Conservation (phyloP, 2,113 vertebrate genomes). For the Lanius ludovicianus region DNA sequence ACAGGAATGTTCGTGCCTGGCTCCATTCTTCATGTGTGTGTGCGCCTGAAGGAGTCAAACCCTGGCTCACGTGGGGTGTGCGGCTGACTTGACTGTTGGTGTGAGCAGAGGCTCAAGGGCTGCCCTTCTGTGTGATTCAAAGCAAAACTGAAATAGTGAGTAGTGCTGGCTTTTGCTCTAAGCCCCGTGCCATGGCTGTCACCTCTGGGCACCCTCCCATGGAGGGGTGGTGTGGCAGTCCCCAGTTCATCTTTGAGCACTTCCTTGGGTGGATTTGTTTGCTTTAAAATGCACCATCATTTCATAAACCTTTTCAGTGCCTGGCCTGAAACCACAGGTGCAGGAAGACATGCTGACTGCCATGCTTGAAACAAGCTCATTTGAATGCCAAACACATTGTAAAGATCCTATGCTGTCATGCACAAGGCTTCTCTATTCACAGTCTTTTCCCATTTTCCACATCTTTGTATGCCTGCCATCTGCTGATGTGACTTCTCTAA, state of each 20-base stretch:
- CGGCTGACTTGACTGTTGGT: accelerated
- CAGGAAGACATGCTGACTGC: neutral
- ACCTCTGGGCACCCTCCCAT: neutral
- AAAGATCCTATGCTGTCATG: neutral
- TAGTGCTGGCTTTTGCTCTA: neutral
- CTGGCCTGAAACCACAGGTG: neutral
- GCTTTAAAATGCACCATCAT: neutral
- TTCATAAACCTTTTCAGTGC: neutral
- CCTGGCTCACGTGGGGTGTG: accelerated
- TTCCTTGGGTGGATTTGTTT: neutral
- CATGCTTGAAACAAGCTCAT: neutral
- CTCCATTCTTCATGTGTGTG: neutral
- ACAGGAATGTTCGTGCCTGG: neutral
- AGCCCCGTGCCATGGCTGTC: neutral
- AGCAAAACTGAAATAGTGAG: neutral
- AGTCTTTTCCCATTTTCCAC: neutral
- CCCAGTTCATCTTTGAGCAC: neutral
- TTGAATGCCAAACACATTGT: neutral
- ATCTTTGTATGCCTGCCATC: neutral
- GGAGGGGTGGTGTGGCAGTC: neutral
- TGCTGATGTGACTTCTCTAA: neutral
- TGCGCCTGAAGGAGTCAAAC: neutral
- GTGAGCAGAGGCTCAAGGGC: neutral
- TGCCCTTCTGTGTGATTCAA: neutral
- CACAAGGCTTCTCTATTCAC: neutral